Evolutionary conservation across 2,888 invertebrate genomes (phyloP).

Genomic region (Rhagium mordax): DNA sequence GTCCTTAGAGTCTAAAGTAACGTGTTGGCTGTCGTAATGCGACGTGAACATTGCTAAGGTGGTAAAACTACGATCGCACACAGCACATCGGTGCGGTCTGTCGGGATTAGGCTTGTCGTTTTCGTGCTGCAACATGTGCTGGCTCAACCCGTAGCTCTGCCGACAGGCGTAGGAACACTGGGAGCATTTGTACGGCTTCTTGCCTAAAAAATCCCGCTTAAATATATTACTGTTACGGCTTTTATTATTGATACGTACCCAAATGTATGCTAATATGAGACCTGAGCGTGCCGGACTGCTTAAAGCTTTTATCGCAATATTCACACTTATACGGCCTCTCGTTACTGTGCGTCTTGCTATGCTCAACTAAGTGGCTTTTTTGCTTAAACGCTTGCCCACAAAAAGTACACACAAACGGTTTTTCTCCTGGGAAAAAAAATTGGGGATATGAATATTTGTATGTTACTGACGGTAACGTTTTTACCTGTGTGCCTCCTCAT

Average conservation of each 20-base stretch:
- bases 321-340: conserved; percentile 63
- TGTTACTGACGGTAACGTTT: too few relatives aligned
- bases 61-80: conserved; percentile 41
- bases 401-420: conserved; percentile 62
- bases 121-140: conserved; percentile 63
- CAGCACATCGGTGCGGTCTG: conserved; percentile 36
- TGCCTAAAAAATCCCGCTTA: too few relatives aligned
- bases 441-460: too few relatives aligned
- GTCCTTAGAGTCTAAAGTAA: neutral
- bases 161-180: conserved; percentile 64
- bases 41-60: conserved; percentile 39
- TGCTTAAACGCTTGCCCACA: conserved; percentile 65
- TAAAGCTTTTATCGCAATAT: conserved; percentile 63
- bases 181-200: conserved; percentile 63
- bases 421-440: conserved; percentile 60
- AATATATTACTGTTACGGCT: too few relatives aligned
- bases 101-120: conserved; percentile 34
- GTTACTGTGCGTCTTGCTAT: conserved; percentile 62
- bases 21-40: conserved; percentile 36
- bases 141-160: conserved; percentile 62
- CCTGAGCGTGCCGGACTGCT: conserved; percentile 61
- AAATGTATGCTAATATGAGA: conserved; percentile 64
- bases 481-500: conserved; percentile 66
- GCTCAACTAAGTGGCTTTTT: conserved; percentile 64
- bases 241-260: conserved; percentile 50